Conservation (phyloP, 2,888 invertebrate genomes). For the Megamerina dolium region DNA sequence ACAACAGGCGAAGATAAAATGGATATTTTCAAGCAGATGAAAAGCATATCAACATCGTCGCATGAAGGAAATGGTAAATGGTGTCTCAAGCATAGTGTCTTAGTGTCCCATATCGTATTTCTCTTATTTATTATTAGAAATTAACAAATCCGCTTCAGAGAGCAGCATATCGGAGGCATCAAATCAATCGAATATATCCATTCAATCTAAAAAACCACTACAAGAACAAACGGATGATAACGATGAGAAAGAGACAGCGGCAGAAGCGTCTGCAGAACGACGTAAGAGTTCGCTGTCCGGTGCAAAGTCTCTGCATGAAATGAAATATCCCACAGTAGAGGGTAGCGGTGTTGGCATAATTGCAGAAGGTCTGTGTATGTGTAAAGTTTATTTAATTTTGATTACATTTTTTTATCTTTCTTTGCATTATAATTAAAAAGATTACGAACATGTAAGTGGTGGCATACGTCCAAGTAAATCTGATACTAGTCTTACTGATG, state of each 20-base stretch:
- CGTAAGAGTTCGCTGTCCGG: conserved; percentile 46
- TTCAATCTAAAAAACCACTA: conserved; percentile 52
- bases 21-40: conserved; percentile 71
- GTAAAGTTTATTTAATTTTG: not conserved
- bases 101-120: not conserved
- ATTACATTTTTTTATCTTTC: not conserved
- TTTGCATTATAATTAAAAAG: conserved; percentile 14
- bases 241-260: not conserved
- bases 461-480: conserved; percentile 80
- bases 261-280: conserved; percentile 23
- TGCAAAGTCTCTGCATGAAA: conserved; percentile 48
- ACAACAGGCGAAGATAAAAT: conserved; percentile 19
- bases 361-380: conserved; percentile 25
- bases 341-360: conserved; percentile 29
- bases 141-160: conserved; percentile 81
- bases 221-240: conserved; percentile 6
- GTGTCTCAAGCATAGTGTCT: too few relatives aligned
- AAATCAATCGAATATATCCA: conserved; percentile 65
- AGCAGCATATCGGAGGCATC: conserved; percentile 78
- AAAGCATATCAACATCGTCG: conserved; percentile 57
- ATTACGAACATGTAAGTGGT: conserved; percentile 56
- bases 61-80: conserved; percentile 57
- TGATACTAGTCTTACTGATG: conserved; percentile 84
- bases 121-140: conserved; percentile 36
- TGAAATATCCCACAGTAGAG: conserved; percentile 48